A percentile compares a stretch with the other conserved stretches of the same genome.
These are phyloP conservation scores for Gila orcuttii DNA, from an alignment of 2,113 vertebrate genomes.

Conservation along the genomic window DNA sequence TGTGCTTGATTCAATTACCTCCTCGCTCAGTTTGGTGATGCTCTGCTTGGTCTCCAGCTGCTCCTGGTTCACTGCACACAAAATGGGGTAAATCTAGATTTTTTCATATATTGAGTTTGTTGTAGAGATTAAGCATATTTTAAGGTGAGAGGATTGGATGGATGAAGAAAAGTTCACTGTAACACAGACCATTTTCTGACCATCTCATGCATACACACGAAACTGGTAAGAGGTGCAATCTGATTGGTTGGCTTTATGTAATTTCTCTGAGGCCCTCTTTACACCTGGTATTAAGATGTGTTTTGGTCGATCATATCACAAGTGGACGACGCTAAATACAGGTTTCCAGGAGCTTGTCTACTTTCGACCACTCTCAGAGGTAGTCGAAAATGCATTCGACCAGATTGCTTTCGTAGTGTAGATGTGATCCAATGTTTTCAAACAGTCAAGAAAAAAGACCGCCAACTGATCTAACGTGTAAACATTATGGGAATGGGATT, in stretches of 20 bases:
- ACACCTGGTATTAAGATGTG: too few relatives aligned
- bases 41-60: conserved; percentile 79
- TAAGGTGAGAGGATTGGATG: background rate
- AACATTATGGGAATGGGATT: too few relatives aligned
- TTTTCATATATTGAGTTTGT: background rate
- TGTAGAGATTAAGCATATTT: background rate
- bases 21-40: conserved; percentile 79
- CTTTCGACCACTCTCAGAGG: too few relatives aligned
- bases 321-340: too few relatives aligned
- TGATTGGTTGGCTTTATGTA: background rate
- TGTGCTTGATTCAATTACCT: conserved; percentile 68
- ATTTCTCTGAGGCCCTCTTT: background rate
- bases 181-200: background rate
- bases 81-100: background rate
- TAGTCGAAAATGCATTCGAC: too few relatives aligned
- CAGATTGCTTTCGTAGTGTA: too few relatives aligned
- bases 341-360: too few relatives aligned
- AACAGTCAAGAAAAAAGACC: too few relatives aligned
- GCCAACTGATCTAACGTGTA: too few relatives aligned
- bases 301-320: too few relatives aligned
- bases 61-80: conserved; percentile 69
- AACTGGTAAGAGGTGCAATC: background rate
- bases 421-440: too few relatives aligned
- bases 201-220: background rate
- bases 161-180: background rate